These are phyloP conservation scores for Sympetrum striolatum DNA, from an alignment of 2,888 invertebrate species.

Conservation along the genomic window DNA sequence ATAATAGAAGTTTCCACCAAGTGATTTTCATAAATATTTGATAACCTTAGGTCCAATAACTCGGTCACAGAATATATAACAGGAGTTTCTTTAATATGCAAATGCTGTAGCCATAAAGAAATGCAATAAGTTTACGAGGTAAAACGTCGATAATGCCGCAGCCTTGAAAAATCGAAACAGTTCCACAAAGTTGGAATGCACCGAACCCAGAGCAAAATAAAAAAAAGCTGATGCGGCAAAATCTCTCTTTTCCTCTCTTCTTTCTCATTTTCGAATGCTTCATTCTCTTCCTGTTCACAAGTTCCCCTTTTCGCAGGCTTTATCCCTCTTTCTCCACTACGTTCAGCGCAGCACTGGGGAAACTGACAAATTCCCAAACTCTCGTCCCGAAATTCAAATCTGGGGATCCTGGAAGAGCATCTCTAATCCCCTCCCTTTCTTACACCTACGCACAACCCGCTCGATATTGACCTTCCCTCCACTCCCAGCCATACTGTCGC, in stretches of 20 bases:
- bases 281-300: background rate
- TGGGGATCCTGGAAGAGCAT: background rate
- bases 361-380: background rate
- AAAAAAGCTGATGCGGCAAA: background rate
- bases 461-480: background rate
- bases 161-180: too few species aligned
- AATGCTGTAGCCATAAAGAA: too few species aligned
- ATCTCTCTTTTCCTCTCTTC: background rate
- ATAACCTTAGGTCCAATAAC: too few species aligned
- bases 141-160: too few species aligned
- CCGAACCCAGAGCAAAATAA: background rate
- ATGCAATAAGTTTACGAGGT: too few species aligned
- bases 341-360: background rate
- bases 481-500: background rate
- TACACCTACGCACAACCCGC: background rate
- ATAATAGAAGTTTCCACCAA: too few species aligned
- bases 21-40: too few species aligned
- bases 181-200: too few species aligned
- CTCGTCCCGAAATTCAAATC: background rate
- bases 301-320: background rate
- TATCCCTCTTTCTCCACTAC: background rate
- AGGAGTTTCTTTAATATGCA: too few species aligned
- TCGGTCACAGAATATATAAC: too few species aligned
- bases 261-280: background rate
- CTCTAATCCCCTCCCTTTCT: background rate